Base-by-base conservation (phyloP, 2,113 vertebrate species). In the Astur gentilis region DNA sequence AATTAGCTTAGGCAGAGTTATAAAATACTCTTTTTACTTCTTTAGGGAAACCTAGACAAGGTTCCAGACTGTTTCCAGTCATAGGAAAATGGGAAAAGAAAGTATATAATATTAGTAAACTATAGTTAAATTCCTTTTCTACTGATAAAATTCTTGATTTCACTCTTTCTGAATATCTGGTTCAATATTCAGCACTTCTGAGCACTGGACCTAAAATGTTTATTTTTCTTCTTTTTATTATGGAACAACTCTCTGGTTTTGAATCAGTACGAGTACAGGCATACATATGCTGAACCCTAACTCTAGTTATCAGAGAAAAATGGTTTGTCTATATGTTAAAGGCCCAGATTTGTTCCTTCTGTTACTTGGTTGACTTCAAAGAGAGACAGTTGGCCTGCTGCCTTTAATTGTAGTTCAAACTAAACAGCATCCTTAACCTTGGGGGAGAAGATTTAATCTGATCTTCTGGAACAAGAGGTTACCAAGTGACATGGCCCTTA, bases 281-380 rank as follows among this genome's bases (percentile, higher is more conserved):
- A 4, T 83, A 58, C n/a, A 25, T 44, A 9, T 87, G 72, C 64
- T 75, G 65, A 93, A 54, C 42, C 34, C 44, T 67, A 64, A 54
- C 83, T 69, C n/a, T 27, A 47, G 17, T 65, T 93, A 47, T 23
- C 36, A 34, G 70, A 79, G 47, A 49, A 93, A 82, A 96, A 67
- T 55, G 44, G 31, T 84, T 95, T 89, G 72, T 85, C 91, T 83
- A 1, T 66, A 38, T 83, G 61, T 66, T 91, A 86, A 65, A 84
- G 90, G 83, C 36, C 70, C 73, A 83, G 54, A 77, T 95, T 96
- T 95, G 76, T 95, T 93, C 88, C 76, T 92, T 70, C 76, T 89
- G 90, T 97, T 95, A 87, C 60, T 95, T 89, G 54, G 67, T 88
- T 93, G 73, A 94, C 93, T 95, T 97, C 83, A 94, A 93, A 97